These are phyloP conservation scores for Lanius collurio DNA, from an alignment of 2,113 vertebrate species.

Conservation along the genomic window DNA sequence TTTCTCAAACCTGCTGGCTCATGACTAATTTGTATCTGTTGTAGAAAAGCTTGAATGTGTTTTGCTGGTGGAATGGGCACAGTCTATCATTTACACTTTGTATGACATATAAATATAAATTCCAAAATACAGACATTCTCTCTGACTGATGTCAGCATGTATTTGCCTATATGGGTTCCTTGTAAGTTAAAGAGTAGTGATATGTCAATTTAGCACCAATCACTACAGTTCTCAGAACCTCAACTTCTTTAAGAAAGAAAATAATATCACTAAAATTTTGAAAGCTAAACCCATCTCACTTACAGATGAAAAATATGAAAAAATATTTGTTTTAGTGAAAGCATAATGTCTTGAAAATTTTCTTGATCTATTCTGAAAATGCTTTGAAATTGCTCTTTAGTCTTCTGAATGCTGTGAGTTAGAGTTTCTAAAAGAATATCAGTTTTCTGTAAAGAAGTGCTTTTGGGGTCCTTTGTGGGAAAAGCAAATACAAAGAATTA, in stretches of 20 bases:
- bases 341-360: neutral
- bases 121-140: neutral
- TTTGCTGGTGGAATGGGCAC: neutral
- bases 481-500: neutral
- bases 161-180: neutral
- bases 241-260: neutral
- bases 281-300: neutral
- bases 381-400: neutral
- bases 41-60: neutral
- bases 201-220: neutral
- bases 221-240: neutral
- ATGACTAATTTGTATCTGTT: constrained; percentile 56
- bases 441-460: neutral
- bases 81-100: neutral
- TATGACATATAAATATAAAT: neutral
- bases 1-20: constrained; percentile 52
- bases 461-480: neutral
- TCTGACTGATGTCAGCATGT: neutral
- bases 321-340: neutral
- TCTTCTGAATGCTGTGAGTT: neutral
- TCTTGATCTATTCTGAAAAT: neutral
- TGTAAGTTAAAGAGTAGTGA: neutral
- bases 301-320: neutral
- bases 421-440: neutral
- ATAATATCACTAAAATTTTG: neutral